Percentiles rank a stretch among this genome's conserved stretches.
Conservation (phyloP, 2,888 invertebrate species). For the Drosophila eohydei region DNA sequence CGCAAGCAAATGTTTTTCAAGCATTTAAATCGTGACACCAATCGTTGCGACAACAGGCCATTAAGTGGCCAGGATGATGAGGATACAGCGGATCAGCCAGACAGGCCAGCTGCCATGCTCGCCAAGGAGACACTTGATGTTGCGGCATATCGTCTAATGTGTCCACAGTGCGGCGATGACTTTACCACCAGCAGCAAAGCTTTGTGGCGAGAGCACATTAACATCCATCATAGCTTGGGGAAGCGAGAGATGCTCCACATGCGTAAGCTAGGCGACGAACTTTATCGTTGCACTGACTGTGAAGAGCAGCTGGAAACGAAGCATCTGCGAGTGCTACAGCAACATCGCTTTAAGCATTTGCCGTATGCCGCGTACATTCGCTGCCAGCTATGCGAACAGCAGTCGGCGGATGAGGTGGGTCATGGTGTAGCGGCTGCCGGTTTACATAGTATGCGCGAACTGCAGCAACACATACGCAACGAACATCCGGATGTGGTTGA, state of each 20-base stretch:
- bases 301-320: conserved; percentile 74
- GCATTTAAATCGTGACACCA: conserved; percentile 79
- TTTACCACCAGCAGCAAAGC: conserved; percentile 69
- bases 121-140: conserved; percentile 32
- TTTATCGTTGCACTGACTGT: conserved; percentile 75
- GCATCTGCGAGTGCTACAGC: conserved; percentile 71
- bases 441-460: conserved; percentile 66
- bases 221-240: conserved; percentile 68
- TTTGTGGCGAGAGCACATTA: conserved; percentile 80
- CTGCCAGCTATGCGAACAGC: conserved; percentile 71
- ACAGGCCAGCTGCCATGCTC: neutral
- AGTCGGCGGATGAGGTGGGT: conserved; percentile 29
- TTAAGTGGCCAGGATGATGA: conserved; percentile 26
- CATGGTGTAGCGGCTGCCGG: conserved; percentile 34
- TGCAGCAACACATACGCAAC: conserved; percentile 73
- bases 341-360: conserved; percentile 79
- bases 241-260: conserved; percentile 72
- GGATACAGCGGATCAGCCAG: conserved; percentile 15
- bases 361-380: conserved; percentile 77
- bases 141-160: conserved; percentile 58
- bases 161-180: conserved; percentile 78
- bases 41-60: conserved; percentile 69
- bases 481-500: conserved; percentile 65
- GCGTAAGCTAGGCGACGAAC: conserved; percentile 58
- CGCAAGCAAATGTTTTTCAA: conserved; percentile 83